phyloP scores from a whole-genome alignment of 1,140 invertebrate genomes.

The Drosophila kepulauana region DNA sequence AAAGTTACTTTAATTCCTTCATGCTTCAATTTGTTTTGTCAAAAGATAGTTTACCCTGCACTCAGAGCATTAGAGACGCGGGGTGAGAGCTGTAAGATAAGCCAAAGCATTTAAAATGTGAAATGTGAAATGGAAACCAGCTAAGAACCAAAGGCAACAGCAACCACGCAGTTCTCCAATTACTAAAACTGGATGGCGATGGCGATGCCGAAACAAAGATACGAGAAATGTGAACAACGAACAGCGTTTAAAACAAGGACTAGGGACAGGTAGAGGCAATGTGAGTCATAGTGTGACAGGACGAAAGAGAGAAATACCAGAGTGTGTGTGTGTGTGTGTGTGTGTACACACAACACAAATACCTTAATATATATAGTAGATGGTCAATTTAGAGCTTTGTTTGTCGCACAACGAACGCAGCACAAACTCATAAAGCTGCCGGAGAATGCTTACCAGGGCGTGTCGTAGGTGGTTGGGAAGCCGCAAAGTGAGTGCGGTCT shows the following conservation, averaged over 20 bases:
- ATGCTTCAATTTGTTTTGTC: neutral
- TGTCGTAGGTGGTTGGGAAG: constrained; percentile 62
- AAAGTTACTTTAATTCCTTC: constrained; percentile 3
- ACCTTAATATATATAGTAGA: neutral
- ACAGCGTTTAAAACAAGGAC: constrained; percentile 9
- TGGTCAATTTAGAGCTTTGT: constrained; percentile 50
- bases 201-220: constrained; percentile 51
- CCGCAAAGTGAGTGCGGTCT: constrained; percentile 65
- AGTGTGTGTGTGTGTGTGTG: no score
- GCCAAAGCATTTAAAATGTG: constrained; percentile 64
- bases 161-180: constrained; percentile 65
- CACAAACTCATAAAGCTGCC: constrained; percentile 57
- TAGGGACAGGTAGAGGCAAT: constrained; percentile 14
- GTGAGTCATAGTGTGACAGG: constrained; percentile 18
- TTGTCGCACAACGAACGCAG: neutral
- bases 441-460: constrained; percentile 73
- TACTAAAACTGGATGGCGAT: constrained; percentile 57
- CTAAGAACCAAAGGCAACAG: constrained; percentile 40
- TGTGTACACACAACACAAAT: constrained; percentile 8
- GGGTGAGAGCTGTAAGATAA: constrained; percentile 51
- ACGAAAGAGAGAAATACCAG: constrained; percentile 27
- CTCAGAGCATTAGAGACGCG: constrained; percentile 26
- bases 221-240: constrained; percentile 10
- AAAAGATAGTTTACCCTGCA: neutral
- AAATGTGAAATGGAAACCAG: constrained; percentile 72